A percentile compares a stretch with the other conserved stretches of the same genome.
Conservation (phyloP, 2,113 vertebrate genomes). For the Trogon surrucura region DNA sequence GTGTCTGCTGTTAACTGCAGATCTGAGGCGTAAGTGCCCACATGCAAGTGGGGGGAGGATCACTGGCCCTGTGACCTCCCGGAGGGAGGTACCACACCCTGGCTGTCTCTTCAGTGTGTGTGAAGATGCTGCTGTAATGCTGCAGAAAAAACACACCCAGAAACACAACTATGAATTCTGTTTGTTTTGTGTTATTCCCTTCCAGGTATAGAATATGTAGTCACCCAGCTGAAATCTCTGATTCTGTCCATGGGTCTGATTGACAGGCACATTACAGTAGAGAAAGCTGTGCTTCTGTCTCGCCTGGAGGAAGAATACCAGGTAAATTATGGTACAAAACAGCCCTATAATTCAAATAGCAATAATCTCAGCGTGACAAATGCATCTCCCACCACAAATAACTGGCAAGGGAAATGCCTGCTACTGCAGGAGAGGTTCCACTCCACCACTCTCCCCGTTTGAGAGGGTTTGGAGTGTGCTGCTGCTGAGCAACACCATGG, state of each 20-base stretch:
- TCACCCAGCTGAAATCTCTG: constrained; percentile 93
- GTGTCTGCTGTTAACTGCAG: background rate
- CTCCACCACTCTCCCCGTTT: background rate
- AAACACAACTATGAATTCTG: background rate
- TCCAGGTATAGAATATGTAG: constrained; percentile 92
- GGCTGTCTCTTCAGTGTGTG: background rate
- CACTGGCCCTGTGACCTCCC: background rate
- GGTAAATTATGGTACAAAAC: constrained; percentile 75
- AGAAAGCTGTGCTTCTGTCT: constrained; percentile 91
- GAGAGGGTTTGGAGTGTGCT: background rate
- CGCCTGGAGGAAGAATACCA: constrained; percentile 96
- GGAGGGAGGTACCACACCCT: background rate
- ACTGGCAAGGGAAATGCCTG: constrained; percentile 25
- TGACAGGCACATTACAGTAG: constrained; percentile 89
- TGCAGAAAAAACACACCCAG: background rate
- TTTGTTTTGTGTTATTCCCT: constrained; percentile 25
- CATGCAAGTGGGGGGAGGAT: background rate
- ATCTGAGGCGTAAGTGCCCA: background rate
- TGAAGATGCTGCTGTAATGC: background rate
- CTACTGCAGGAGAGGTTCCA: constrained; percentile 31
- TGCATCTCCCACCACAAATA: constrained; percentile 32
- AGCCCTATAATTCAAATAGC: constrained; percentile 48
- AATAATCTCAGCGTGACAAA: constrained; percentile 54
- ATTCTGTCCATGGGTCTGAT: constrained; percentile 88
- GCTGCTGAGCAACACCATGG: background rate